Conservation (phyloP, 2,797 vertebrate genomes). For the Poeciliopsis turneri region DNA sequence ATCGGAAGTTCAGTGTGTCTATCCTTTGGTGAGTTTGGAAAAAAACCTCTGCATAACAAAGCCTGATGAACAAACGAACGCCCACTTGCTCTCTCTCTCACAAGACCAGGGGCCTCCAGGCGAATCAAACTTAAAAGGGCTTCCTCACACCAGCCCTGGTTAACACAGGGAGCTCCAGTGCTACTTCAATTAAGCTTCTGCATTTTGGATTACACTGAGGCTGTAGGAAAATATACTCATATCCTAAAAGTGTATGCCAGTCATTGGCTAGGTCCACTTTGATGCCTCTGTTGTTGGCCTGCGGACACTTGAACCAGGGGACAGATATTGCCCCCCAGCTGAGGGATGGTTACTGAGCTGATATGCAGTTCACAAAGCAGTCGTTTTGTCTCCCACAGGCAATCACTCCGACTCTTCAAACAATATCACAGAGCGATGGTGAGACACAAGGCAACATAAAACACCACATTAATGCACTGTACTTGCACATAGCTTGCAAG, state of each 20-base stretch:
- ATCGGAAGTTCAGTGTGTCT: constrained; percentile 58
- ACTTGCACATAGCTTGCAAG: constrained; percentile 48
- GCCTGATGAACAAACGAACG: constrained; percentile 68
- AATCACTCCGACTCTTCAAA: constrained; percentile 55
- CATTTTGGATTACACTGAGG: constrained; percentile 59
- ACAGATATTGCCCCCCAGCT: constrained; percentile 39
- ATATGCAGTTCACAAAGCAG: constrained; percentile 50
- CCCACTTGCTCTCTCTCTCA: constrained; percentile 68
- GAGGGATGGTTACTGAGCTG: constrained; percentile 35
- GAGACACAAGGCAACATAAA: constrained; percentile 39
- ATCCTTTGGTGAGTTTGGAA: constrained; percentile 56
- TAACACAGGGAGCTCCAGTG: constrained; percentile 53
- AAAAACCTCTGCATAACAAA: constrained; percentile 55
- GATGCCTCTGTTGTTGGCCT: constrained; percentile 47
- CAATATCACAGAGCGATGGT: constrained; percentile 36
- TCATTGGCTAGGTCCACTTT: constrained; percentile 49
- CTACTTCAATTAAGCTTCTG: constrained; percentile 60
- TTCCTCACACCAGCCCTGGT: constrained; percentile 58
- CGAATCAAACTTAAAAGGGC: constrained; percentile 66
- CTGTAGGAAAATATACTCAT: constrained; percentile 29
- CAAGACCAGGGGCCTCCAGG: constrained; percentile 63
- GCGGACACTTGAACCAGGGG: constrained; percentile 46
- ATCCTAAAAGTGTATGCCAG: constrained; percentile 33
- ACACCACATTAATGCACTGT: constrained; percentile 31
- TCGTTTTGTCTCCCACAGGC: constrained; percentile 50